phyloP scores from a whole-genome alignment of 2,797 vertebrate genomes.

The Rhyacichthys aspro region DNA sequence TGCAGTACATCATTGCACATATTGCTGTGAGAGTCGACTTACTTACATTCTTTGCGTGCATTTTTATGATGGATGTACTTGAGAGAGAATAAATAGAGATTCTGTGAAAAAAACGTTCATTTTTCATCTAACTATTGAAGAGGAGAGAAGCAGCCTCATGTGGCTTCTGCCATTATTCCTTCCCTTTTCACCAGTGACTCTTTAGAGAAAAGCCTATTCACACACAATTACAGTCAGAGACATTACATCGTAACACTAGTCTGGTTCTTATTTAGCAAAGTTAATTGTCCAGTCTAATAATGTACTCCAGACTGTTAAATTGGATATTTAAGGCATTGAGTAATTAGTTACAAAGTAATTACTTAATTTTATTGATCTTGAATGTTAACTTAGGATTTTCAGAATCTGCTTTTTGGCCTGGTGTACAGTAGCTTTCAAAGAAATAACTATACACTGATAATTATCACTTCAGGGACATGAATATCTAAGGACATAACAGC shows the following conservation, averaged over 20 bases:
- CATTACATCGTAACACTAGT: background rate
- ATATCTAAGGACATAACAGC: constrained; percentile 13
- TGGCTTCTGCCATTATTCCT: constrained; percentile 7
- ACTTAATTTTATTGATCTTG: constrained; percentile 14
- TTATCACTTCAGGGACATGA: constrained; percentile 21
- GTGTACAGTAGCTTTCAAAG: background rate
- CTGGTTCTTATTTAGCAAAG: constrained; percentile 15
- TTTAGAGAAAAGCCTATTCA: constrained; percentile 28
- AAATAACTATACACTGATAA: constrained; percentile 10
- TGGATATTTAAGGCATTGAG: constrained; percentile 12
- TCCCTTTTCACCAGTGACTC: constrained; percentile 1
- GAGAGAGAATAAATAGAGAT: constrained; percentile 28
- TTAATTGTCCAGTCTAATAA: constrained; percentile 1
- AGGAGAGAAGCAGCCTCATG: constrained; percentile 12
- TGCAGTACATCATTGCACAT: background rate
- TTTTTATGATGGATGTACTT: constrained; percentile 35
- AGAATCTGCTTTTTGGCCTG: constrained; percentile 1
- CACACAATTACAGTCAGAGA: constrained; percentile 29
- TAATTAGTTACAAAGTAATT: constrained; percentile 22
- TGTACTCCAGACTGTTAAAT: constrained; percentile 2
- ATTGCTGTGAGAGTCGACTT: constrained; percentile 5
- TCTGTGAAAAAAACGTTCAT: constrained; percentile 24
- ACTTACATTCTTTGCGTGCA: constrained; percentile 21
- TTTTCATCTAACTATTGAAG: constrained; percentile 40
- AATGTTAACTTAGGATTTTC: constrained; percentile 9